Evolutionary conservation across 2,113 vertebrate genomes (phyloP).

Genomic region (Zosterops japonicus): DNA sequence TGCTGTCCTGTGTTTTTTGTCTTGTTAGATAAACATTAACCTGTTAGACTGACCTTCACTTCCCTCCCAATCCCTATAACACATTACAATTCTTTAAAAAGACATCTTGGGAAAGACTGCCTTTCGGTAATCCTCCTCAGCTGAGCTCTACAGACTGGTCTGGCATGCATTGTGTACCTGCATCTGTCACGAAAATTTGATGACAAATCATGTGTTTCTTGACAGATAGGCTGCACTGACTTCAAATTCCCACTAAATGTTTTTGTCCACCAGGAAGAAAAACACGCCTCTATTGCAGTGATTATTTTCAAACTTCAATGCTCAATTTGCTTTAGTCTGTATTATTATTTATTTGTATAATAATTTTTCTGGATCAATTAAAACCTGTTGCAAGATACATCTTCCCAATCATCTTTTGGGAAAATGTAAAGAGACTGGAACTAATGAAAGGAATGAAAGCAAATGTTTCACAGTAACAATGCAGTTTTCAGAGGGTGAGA

Average conservation of each 20-base stretch:
- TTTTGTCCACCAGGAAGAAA: constrained; percentile 54
- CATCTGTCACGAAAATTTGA: constrained; percentile 47
- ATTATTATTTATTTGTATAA: constrained; percentile 46
- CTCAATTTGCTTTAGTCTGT: constrained; percentile 8
- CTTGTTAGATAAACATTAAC: constrained; percentile 43
- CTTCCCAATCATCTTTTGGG: constrained; percentile 53
- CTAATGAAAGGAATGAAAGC: constrained; percentile 47
- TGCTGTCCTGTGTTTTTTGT: constrained; percentile 22
- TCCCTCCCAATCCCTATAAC: background rate
- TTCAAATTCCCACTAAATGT: constrained; percentile 58
- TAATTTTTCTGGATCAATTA: constrained; percentile 32
- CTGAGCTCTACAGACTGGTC: constrained; percentile 5
- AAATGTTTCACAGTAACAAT: constrained; percentile 36
- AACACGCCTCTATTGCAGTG: constrained; percentile 33
- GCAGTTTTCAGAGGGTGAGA: constrained; percentile 52
- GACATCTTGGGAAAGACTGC: constrained; percentile 26
- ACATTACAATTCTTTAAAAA: constrained; percentile 57
- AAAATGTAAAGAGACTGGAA: constrained; percentile 42
- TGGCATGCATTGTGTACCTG: constrained; percentile 56
- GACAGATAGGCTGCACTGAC: constrained; percentile 51
- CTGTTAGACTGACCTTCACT: constrained; percentile 29
- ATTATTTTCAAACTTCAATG: background rate
- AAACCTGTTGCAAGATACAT: constrained; percentile 39
- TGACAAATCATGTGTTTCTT: constrained; percentile 69
- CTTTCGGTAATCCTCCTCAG: constrained; percentile 42